A percentile compares a stretch with the other conserved stretches of the same genome.
Evolutionary conservation across 1,140 invertebrate species (phyloP).

Genomic region (Drosophila serrata): DNA sequence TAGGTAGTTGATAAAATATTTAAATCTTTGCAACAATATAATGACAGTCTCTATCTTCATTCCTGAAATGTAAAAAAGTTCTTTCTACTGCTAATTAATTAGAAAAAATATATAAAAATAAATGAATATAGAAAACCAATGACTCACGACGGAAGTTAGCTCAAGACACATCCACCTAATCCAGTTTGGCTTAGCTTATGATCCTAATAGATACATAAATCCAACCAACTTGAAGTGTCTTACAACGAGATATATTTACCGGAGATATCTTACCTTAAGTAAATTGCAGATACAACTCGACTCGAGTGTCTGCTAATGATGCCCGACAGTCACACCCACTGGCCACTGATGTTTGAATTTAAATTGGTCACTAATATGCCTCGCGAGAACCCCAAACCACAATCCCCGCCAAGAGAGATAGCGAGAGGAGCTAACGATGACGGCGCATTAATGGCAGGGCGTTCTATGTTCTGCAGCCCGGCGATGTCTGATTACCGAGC

Average conservation of each 20-base stretch:
- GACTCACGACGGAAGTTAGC: no score
- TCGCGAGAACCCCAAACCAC: conserved; percentile 42
- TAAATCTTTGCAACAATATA: background rate
- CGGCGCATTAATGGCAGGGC: conserved; percentile 64
- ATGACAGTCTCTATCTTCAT: background rate
- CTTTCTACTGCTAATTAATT: background rate
- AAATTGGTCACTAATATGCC: conserved; percentile 78
- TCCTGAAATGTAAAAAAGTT: background rate
- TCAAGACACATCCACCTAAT: background rate
- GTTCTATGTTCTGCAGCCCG: conserved; percentile 46
- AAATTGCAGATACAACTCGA: conserved; percentile 34
- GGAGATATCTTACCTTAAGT: conserved; percentile 5
- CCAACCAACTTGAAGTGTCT: background rate
- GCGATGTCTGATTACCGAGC: conserved; percentile 70
- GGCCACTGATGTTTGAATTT: conserved; percentile 63
- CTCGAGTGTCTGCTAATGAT: conserved; percentile 58
- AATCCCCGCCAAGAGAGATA: background rate
- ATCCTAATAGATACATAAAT: background rate
- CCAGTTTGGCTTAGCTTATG: background rate
- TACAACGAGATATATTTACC: conserved; percentile 1
- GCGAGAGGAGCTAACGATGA: conserved; percentile 35
- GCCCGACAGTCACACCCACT: conserved; percentile 57
- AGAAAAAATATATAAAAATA: no score
- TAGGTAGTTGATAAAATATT: no score
- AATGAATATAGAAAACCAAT: no score